Percentiles rank a stretch among this genome's conserved stretches.
Evolutionary conservation across 2,888 invertebrate species (phyloP).

Genomic region (Caenorhabditis sp.): DNA sequence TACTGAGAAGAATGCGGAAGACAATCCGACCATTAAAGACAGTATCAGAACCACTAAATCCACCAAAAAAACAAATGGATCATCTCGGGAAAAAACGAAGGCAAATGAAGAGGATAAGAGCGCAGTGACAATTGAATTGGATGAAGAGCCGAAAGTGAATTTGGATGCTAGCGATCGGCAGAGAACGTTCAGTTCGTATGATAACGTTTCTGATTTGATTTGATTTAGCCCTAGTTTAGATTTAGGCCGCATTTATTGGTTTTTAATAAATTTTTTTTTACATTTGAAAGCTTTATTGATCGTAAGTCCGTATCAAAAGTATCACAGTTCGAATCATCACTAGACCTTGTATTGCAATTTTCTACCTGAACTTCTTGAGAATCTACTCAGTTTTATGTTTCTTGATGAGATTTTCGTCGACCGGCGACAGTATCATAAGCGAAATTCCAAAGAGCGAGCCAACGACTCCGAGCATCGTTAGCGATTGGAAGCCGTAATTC

Average conservation of each 20-base stretch:
- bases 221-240: too few relatives aligned
- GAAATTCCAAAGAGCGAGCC: constrained; percentile 30
- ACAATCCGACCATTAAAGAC: too few relatives aligned
- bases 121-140: too few relatives aligned
- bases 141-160: background rate
- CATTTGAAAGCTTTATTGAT: background rate
- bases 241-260: too few relatives aligned
- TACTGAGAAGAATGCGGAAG: too few relatives aligned
- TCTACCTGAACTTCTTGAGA: background rate
- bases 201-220: background rate
- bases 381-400: constrained; percentile 51
- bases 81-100: background rate
- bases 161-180: too few relatives aligned
- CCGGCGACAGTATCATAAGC: constrained; percentile 50
- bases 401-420: constrained; percentile 58
- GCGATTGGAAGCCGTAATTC: constrained; percentile 66
- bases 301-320: too few relatives aligned
- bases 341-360: background rate
- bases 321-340: constrained; percentile 38
- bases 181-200: background rate
- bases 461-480: constrained; percentile 65
- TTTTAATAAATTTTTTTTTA: too few relatives aligned
- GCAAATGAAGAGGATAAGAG: too few relatives aligned
- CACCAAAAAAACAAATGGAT: too few relatives aligned
- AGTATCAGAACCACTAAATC: too few relatives aligned